Conservation (phyloP, 2,113 vertebrate genomes). For the Orcinus orca region DNA sequence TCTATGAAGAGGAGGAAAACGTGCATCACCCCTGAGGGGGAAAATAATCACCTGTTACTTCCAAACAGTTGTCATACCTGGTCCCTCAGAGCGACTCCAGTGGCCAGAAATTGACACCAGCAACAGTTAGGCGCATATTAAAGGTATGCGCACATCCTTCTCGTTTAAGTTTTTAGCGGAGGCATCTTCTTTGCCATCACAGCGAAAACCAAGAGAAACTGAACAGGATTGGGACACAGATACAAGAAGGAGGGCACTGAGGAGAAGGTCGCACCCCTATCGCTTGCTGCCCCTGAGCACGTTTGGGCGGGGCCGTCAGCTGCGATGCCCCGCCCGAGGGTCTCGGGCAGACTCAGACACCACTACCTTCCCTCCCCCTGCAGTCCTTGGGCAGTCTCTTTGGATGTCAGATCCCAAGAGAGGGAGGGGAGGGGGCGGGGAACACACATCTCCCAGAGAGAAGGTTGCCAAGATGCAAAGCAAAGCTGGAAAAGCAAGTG, state of each 20-base stretch:
- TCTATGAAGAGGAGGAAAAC: not conserved
- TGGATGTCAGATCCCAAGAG: not conserved
- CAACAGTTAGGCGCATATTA: rapidly evolving
- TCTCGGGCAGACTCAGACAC: not conserved
- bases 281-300: not conserved
- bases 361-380: not conserved
- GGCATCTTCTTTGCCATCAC: not conserved
- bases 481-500: not conserved
- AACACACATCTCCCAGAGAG: not conserved
- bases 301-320: not conserved
- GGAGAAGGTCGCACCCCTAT: not conserved
- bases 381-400: not conserved
- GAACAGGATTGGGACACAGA: not conserved
- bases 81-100: not conserved
- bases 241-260: not conserved
- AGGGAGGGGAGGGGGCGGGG: not conserved
- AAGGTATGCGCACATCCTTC: rapidly evolving
- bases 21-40: not conserved
- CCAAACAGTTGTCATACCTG: not conserved
- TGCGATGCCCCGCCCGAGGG: not conserved
- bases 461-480: not conserved
- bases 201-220: not conserved
- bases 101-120: not conserved
- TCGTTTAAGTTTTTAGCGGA: rapidly evolving
- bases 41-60: not conserved